A percentile compares a stretch with the other conserved stretches of the same genome.
Evolutionary conservation across 2,113 vertebrate species (phyloP).

Genomic region (Corythoichthys intestinalis): DNA sequence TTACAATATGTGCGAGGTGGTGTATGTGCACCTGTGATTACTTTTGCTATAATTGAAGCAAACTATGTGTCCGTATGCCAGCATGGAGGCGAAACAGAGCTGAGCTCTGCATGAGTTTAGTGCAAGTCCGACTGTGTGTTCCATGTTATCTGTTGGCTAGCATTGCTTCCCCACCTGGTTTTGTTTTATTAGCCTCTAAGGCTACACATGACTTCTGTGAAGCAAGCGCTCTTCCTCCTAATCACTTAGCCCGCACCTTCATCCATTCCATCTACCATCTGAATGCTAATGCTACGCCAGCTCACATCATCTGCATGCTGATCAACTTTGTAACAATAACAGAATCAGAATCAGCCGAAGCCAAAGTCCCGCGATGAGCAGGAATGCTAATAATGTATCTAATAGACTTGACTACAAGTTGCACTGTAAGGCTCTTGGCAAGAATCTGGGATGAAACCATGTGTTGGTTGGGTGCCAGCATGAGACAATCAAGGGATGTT

Average conservation of each 20-base stretch:
- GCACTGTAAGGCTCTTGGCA: conserved; percentile 7
- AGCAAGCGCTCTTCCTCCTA: conserved; percentile 46
- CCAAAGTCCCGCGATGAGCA: conserved; percentile 26
- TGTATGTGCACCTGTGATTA: conserved; percentile 38
- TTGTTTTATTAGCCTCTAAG: conserved; percentile 52
- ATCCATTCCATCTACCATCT: conserved; percentile 25
- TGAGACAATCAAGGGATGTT: background rate
- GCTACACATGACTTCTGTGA: conserved; percentile 36
- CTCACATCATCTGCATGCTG: conserved; percentile 40
- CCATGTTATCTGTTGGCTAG: conserved; percentile 13
- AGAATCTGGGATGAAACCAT: conserved; percentile 12
- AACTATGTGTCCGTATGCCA: conserved; percentile 22
- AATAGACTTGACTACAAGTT: conserved; percentile 20
- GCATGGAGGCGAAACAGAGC: conserved; percentile 18
- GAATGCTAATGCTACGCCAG: conserved; percentile 55
- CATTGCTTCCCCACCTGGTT: conserved; percentile 17
- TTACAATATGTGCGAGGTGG: conserved; percentile 12
- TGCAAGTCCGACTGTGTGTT: conserved; percentile 7
- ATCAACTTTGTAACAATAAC: conserved; percentile 50
- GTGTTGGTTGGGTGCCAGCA: conserved; percentile 3
- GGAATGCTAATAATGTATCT: conserved; percentile 41
- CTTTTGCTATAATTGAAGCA: conserved; percentile 31
- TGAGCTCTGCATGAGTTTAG: conserved; percentile 5
- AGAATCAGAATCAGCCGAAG: conserved; percentile 25
- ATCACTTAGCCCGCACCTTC: conserved; percentile 41